These are phyloP conservation scores for Leptodactylus fallax DNA, from an alignment of 2,797 vertebrate genomes.

Conservation along the genomic window DNA sequence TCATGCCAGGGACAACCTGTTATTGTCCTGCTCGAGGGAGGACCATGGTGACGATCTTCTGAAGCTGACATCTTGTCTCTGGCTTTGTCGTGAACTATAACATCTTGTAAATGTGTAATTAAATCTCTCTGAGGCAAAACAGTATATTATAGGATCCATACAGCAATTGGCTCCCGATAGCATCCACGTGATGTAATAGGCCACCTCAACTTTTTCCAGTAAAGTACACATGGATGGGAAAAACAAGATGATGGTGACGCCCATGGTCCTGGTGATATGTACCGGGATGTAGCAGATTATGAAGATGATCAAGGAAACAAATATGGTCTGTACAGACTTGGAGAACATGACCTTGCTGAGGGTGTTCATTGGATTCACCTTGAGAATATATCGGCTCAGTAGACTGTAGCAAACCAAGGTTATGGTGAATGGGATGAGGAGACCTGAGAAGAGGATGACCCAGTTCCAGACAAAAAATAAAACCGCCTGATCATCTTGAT, in stretches of 20 bases:
- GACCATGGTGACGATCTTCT: background rate
- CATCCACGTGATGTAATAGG: slow-evolving; percentile 72
- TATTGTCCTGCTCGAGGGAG: slow-evolving; percentile 1
- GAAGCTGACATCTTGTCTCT: background rate
- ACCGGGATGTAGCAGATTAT: slow-evolving; percentile 75
- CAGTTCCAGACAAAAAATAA: slow-evolving; percentile 73
- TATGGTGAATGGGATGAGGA: slow-evolving; percentile 73
- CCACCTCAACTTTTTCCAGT: slow-evolving; percentile 66
- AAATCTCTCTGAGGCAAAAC: slow-evolving; percentile 72
- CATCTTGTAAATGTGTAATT: slow-evolving; percentile 67
- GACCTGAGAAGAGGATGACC: slow-evolving; percentile 67
- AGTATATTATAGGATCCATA: slow-evolving; percentile 75
- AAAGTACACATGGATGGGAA: slow-evolving; percentile 56
- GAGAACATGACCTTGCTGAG: slow-evolving; percentile 72
- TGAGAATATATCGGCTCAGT: slow-evolving; percentile 70
- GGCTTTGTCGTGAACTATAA: slow-evolving; percentile 36
- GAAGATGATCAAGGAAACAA: slow-evolving; percentile 74
- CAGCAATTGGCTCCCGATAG: slow-evolving; percentile 76
- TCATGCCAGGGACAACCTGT: background rate
- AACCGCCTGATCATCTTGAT: slow-evolving; percentile 67
- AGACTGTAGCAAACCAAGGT: slow-evolving; percentile 71
- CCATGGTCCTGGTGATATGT: slow-evolving; percentile 71
- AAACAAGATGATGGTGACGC: slow-evolving; percentile 67
- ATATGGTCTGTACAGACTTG: slow-evolving; percentile 75
- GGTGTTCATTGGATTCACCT: slow-evolving; percentile 68